Base-by-base conservation (phyloP, 2,113 vertebrate genomes). In the Otus sunia region DNA sequence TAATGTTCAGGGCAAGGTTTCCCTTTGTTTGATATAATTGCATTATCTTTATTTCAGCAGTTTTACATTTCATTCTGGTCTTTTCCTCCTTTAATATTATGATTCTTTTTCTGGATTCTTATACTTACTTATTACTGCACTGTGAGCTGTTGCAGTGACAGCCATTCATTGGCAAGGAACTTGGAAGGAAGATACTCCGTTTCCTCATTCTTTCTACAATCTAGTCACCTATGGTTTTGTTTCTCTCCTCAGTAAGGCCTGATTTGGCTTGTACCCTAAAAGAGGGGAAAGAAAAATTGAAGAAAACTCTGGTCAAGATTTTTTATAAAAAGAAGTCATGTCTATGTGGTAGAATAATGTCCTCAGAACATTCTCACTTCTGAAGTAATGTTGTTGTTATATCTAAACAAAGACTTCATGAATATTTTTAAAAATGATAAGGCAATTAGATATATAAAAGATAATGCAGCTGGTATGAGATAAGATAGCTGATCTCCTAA, bases 171-270 rank as follows among this genome's bases (percentile, higher is more conserved):
- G 30, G 13, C 17, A 84, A 80, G 22, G 14, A 68, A 68, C 47
- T 73, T 0, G 0, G 53, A 20, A 8, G 13, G 27, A 71, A 72
- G 29, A 47, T 15, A 34, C 1, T 30, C 7, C 6, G 6, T 6
- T 27, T 68, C 26, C 43, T 59, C 30, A 1, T 13, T 53, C 34
- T 80, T 86, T 67, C 15, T 58, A n/a, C 16, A 56, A 14, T 66
- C 22, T 52, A 39, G 5, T 47, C 1, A 63, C 43, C 6, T 29
- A 20, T 53, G 8, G 4, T 19, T 79, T 79, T 7, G 23, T 67
- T 88, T 78, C 10, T 50, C 2, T 36, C 25, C 21, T 5, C 15
- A 37, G 0, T 58, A 76, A 85, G 19, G 32, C 8, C 19, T 59
- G 36, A 43, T 68, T 84, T 90, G 29, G 6, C 22, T 69, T 60